Percentiles rank a stretch among this genome's conserved stretches.
Conservation (phyloP, 2,113 vertebrate genomes). For the Ibidorhyncha struthersii region DNA sequence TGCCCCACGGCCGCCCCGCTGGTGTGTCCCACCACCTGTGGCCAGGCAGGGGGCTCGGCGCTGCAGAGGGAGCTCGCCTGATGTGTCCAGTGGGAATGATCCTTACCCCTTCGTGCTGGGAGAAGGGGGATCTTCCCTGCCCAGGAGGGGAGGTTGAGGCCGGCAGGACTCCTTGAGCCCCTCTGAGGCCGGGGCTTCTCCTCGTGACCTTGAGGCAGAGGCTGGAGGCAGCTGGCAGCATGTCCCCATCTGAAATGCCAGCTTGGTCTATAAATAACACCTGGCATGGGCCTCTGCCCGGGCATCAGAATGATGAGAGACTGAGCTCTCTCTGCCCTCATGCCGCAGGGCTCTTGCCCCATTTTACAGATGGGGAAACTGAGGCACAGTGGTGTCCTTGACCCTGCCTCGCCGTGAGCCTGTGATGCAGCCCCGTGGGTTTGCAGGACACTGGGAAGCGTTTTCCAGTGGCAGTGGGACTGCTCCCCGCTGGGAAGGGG, state of each 20-base stretch:
- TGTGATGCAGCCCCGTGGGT: accelerated
- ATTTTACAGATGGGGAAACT: neutral
- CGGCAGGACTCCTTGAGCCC: neutral
- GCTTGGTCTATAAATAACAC: neutral
- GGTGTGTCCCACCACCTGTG: accelerated
- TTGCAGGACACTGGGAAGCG: neutral
- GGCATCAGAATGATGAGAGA: neutral
- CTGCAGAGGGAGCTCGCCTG: accelerated
- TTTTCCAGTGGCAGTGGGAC: neutral
- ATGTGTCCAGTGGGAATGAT: neutral
- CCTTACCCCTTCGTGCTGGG: accelerated
- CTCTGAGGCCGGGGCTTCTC: accelerated
- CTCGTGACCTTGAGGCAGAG: neutral
- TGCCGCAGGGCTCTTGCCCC: neutral
- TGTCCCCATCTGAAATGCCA: neutral
- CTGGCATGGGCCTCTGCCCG: accelerated
- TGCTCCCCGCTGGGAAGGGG: neutral
- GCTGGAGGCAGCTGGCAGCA: neutral
- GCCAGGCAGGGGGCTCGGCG: accelerated
- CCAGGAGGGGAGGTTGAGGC: neutral
- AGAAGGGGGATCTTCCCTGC: neutral
- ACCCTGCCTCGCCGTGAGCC: neutral
- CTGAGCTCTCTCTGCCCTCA: neutral
- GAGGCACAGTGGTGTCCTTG: neutral
- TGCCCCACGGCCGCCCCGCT: accelerated